A percentile compares a stretch with the other conserved stretches of the same genome.
Evolutionary conservation across 2,113 vertebrate genomes (phyloP).

Genomic region (Astatotilapia flaviijosephi): DNA sequence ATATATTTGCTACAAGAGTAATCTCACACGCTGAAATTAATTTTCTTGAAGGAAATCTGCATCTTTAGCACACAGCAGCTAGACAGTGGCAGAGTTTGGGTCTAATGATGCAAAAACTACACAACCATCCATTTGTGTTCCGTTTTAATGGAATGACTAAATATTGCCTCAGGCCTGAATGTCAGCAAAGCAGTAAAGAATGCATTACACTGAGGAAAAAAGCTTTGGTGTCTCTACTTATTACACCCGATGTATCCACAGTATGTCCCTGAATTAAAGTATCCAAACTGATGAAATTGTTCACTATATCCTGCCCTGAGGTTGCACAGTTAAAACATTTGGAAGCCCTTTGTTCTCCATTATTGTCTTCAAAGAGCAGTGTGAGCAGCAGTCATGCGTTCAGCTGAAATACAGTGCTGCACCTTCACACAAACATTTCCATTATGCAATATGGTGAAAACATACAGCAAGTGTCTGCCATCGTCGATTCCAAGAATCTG

Average conservation of each 20-base stretch:
- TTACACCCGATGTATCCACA: slow-evolving; percentile 26
- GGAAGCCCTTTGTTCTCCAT: slow-evolving; percentile 22
- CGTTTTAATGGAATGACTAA: slow-evolving; percentile 68
- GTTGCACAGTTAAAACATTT: slow-evolving; percentile 15
- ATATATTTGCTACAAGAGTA: slow-evolving; percentile 3
- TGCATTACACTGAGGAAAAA: slow-evolving; percentile 47
- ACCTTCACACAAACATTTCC: not conserved
- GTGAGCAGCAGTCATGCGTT: not conserved
- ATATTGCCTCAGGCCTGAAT: slow-evolving; percentile 52
- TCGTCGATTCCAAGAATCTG: not conserved
- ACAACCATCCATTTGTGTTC: slow-evolving; percentile 52
- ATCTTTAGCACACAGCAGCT: not conserved
- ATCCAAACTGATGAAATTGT: slow-evolving; percentile 39
- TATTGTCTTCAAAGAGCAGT: slow-evolving; percentile 12
- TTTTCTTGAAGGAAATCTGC: not conserved
- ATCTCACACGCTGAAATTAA: not conserved
- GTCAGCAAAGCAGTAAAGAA: slow-evolving; percentile 53
- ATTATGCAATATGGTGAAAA: not conserved
- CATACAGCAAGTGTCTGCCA: not conserved
- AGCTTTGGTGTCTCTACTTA: slow-evolving; percentile 30
- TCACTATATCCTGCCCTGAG: slow-evolving; percentile 37
- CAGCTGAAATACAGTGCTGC: slow-evolving; percentile 6
- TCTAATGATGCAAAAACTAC: slow-evolving; percentile 58
- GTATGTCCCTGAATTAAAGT: slow-evolving; percentile 24
- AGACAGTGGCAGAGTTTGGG: not conserved